Evolutionary conservation across 2,888 invertebrate species (phyloP).

Genomic region (Taphrorychus bicolor): DNA sequence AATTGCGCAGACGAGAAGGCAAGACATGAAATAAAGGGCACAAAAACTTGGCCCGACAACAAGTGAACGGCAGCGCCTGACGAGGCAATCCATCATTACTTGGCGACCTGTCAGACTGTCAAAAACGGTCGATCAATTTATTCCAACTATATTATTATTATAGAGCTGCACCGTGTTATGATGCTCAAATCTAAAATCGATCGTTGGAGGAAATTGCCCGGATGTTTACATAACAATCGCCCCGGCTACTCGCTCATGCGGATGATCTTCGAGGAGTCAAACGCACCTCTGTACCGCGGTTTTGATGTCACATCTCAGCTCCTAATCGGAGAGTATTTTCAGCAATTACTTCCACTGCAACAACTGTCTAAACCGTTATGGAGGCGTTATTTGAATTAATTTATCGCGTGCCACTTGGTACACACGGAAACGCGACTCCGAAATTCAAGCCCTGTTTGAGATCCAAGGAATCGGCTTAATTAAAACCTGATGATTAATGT

Average conservation of each 20-base stretch:
- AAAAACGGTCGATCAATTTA: slow-evolving; percentile 30
- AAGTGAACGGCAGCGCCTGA: slow-evolving; percentile 23
- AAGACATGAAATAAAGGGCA: slow-evolving; percentile 13
- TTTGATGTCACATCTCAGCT: no score
- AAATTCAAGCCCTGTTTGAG: background rate
- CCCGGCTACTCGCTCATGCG: background rate
- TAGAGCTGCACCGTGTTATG: background rate
- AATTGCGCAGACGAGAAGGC: slow-evolving; percentile 15
- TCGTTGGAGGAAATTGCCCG: slow-evolving; percentile 5
- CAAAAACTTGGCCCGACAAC: slow-evolving; percentile 25
- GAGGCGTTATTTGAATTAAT: background rate
- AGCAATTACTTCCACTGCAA: background rate
- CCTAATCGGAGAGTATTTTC: no score
- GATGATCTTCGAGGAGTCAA: background rate
- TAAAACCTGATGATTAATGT: background rate
- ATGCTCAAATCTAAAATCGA: background rate
- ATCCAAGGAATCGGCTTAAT: background rate
- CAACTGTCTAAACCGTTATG: background rate
- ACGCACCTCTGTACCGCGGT: background rate
- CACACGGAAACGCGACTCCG: no score
- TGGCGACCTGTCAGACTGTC: slow-evolving; percentile 18
- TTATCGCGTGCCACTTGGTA: background rate
- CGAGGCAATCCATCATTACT: slow-evolving; percentile 16
- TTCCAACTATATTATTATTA: slow-evolving; percentile 11
- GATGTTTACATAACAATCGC: no score